Evolutionary conservation across 2,113 vertebrate species (phyloP), one percentile per base, ranked within the genome.

Genomic region (Galbula dea): DNA sequence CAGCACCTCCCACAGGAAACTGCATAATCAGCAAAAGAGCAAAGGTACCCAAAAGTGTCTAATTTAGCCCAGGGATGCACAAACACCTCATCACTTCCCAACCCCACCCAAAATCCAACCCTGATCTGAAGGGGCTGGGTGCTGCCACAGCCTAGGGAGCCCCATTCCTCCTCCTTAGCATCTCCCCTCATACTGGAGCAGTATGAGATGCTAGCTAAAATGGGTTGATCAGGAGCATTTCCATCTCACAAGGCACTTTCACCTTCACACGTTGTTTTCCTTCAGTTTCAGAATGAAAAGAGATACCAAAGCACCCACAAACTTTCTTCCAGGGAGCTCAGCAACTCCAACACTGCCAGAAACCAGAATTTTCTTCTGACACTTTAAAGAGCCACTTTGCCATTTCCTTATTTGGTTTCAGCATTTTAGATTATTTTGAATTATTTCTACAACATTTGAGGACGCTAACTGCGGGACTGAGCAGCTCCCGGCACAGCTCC

Each of bases 371-470:
- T 78, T n/a, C 75, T 51, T 74, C 22, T 32, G 45, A 55, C 30
- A 2, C 74, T 83, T 75, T 75, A 34, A 92, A 67, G 82, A 79
- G 46, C 46, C 67, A 3, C 93, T 94, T 89, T 46, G 63, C 75
- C 39, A 89, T 77, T 76, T 66, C 45, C 6, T 30, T 17, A 20
- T 79, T 69, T 61, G 58, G 10, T 89, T 85, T 57, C 74, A 23
- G 84, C 89, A 5, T 82, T 89, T 85, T 61, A 83, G 66, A 83
- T 76, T 59, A 73, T 83, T 89, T 37, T 32, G 83, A 83, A 95
- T 94, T 93, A 96, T 91, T 96, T 94, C 93, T 93, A 89, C 89
- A 82, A 83, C 96, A 76, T 76, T 93, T 91, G 71, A 55, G 26
- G 4, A 69, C 7, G 75, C 93, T 73, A 63, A 91, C 91, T 55